Evolutionary conservation across 1,140 invertebrate species (phyloP).

Genomic region (Lethrus apterus): DNA sequence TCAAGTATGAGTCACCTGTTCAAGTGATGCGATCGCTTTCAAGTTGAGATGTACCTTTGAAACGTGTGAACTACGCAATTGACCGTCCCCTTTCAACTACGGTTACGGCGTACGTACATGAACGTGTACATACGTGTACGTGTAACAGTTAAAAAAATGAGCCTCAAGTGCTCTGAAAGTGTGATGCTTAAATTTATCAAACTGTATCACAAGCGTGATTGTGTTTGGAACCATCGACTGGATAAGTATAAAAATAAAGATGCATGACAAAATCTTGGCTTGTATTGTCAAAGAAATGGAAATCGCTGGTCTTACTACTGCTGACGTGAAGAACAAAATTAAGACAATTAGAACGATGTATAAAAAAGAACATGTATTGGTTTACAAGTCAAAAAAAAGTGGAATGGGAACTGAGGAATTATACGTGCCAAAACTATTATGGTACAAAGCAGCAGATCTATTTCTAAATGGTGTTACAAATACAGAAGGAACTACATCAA

Average conservation of each 20-base stretch:
- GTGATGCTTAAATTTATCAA: constrained; percentile 15
- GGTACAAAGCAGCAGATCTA: constrained; percentile 20
- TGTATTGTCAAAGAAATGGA: constrained; percentile 18
- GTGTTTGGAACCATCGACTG: constrained; percentile 13
- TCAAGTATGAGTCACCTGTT: too few species aligned
- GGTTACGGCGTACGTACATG: constrained; percentile 11
- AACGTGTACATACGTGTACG: constrained; percentile 2
- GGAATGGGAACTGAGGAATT: constrained; percentile 19
- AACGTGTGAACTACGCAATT: constrained; percentile 14
- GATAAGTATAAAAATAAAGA: constrained; percentile 22
- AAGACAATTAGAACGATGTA: constrained; percentile 22
- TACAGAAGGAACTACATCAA: constrained; percentile 16
- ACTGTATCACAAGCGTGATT: constrained; percentile 16
- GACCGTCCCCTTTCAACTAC: too few species aligned
- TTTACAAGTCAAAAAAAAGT: constrained; percentile 22
- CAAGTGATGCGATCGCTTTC: too few species aligned
- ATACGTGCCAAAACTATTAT: constrained; percentile 22
- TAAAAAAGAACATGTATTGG: constrained; percentile 15
- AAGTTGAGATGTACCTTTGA: too few species aligned
- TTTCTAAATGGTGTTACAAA: constrained; percentile 19
- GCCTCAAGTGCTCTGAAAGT: constrained; percentile 16
- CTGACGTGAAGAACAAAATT: constrained; percentile 22
- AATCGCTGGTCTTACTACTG: constrained; percentile 17
- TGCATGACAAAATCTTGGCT: constrained; percentile 11
- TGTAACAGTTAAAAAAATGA: constrained; percentile 10